Conservation (phyloP, 2,113 vertebrate species). For the Platycercus adscitus region DNA sequence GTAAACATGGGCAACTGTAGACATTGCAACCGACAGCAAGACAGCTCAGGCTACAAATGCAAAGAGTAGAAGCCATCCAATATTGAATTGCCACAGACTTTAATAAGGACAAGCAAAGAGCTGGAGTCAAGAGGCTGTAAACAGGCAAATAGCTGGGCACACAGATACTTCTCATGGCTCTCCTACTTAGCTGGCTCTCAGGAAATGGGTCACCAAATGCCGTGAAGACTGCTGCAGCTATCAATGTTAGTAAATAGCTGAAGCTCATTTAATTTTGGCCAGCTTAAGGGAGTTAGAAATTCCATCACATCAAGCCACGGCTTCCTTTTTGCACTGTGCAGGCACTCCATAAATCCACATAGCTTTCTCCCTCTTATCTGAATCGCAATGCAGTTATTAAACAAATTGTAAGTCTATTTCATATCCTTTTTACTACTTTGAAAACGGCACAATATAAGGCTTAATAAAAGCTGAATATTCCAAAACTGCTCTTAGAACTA, state of each 20-base stretch:
- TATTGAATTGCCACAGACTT: neutral
- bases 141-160: neutral
- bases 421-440: conserved; percentile 69
- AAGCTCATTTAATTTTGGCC: conserved; percentile 11
- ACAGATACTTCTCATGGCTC: neutral
- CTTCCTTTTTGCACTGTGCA: neutral
- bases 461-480: conserved; percentile 73
- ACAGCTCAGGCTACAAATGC: neutral
- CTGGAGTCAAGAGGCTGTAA: neutral
- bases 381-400: conserved; percentile 67
- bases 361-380: conserved; percentile 42
- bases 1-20: neutral
- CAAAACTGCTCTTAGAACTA: conserved; percentile 72
- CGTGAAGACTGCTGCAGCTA: neutral
- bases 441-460: conserved; percentile 69
- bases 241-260: neutral
- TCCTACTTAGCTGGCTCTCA: neutral
- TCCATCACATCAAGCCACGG: neutral
- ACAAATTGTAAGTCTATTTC: conserved; percentile 70
- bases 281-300: conserved; percentile 40
- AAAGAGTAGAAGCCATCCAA: neutral
- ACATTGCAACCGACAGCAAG: neutral
- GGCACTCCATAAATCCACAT: conserved; percentile 46
- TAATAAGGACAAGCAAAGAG: neutral
- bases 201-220: neutral